Base-by-base conservation (phyloP, 1,140 invertebrate genomes). In the Chymomyza costata region DNA sequence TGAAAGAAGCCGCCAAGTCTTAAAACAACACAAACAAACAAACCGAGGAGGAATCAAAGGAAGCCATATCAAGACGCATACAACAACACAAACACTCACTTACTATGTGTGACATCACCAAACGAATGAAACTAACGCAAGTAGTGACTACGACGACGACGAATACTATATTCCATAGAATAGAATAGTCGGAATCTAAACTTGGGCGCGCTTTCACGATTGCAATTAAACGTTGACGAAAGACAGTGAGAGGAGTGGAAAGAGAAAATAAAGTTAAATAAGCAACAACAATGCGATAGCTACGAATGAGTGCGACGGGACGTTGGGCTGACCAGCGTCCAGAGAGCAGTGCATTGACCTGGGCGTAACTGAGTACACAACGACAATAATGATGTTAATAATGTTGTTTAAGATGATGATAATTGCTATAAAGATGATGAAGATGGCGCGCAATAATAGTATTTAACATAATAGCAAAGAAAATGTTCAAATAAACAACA, bases 401-500 rank as follows among this genome's bases (percentile, higher is more conserved):
- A n/a, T n/a, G n/a, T n/a, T n/a, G n/a, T n/a, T n/a, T n/a, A n/a
- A n/a, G n/a, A 19, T 41, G 21, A 37, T 57, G 40, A 49, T 6
- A 17, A 46, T 49, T 25, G 18, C 21, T 11, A 30, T 49, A 11
- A 37, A 16, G 31, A 40, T 45, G 48, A 53, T 66, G 63, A 65
- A 49, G 58, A 45, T 32, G n/a, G n/a, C n/a, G 58, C 52, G 52
- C 40, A 61, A 61, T 61, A 55, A 56, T 45, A 43, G 66, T 19
- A 56, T 53, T 76, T 76, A 71, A 64, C 56, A 60, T 67, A 80
- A 71, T 76, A 45, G 63, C 45, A 47, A 55, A 48, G 55, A 49
- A 57, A 76, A 54, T 63, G 71, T 19, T 56, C 52, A 58, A 45
- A 53, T 71, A 71, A 78, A 76, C 73, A 76, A 66, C 67, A 76